Conservation (phyloP, 2,113 vertebrate genomes). For the Festucalex cinctus region DNA sequence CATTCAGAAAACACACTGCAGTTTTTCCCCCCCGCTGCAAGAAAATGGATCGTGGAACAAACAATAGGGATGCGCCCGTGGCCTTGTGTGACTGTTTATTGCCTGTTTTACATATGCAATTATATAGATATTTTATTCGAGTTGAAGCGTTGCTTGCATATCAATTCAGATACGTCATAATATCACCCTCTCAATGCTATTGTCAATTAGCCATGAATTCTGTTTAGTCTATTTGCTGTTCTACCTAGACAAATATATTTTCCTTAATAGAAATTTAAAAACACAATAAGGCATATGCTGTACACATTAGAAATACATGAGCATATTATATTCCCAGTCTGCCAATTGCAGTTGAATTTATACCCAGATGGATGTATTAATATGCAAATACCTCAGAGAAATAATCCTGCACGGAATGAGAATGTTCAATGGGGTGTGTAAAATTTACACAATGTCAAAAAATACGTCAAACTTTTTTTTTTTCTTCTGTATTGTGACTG, state of each 20-base stretch:
- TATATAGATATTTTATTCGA: neutral
- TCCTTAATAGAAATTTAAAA: neutral
- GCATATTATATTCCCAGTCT: neutral
- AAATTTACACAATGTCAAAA: constrained; percentile 3
- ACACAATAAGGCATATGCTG: neutral
- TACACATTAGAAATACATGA: neutral
- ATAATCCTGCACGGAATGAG: neutral
- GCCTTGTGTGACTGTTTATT: neutral
- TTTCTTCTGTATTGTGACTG: constrained; percentile 22
- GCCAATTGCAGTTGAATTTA: constrained; percentile 1
- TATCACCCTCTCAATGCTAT: neutral
- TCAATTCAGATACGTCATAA: too few species aligned
- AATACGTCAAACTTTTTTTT: constrained; percentile 23
- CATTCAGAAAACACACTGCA: constrained; percentile 59
- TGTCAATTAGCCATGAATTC: neutral
- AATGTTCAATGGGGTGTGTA: neutral
- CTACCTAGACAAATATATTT: neutral
- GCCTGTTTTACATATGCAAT: neutral
- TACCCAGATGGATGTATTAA: neutral
- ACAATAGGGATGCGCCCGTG: constrained; percentile 1
- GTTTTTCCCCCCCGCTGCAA: constrained; percentile 44
- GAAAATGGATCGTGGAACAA: constrained; percentile 49
- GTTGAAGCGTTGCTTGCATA: neutral
- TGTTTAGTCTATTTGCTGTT: neutral
- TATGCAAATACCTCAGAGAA: neutral